Evolutionary conservation across 2,888 invertebrate species (phyloP), one percentile per base, ranked within the genome.

Genomic region (Prenolepis imparis): DNA sequence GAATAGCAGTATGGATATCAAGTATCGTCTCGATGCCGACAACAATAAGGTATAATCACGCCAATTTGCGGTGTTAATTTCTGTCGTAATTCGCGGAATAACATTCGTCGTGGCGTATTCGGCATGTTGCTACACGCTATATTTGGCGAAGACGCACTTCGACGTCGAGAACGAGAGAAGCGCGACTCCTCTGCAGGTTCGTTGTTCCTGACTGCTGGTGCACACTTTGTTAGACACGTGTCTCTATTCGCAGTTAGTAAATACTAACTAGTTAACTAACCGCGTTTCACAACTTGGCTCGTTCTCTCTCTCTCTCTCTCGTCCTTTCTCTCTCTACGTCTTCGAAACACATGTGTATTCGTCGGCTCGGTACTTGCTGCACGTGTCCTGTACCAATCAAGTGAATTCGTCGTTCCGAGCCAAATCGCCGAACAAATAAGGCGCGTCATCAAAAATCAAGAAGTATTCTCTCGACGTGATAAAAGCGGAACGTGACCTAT

Each of bases 191-290:
- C 52, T n/a, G 59, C 44, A 52, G 63, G 63, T 75, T 66, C 61
- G 64, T 84, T 80, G 86, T 84, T 72, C 24, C 52, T 66, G 36
- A 75, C 48, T 52, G 18, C 36, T 66, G 52, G 52, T 24, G 75
- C 66, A 66, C 52, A 64, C 75, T 75, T 75, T 75, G 64, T 75
- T 75, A 64, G 52, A 24, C 73, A 80, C 84, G 85, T 89, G 85
- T 89, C 87, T 88, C 86, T 82, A 85, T 89, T 82, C 83, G 68
- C 66, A 84, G 77, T 77, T 78, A 86, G 88, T 90, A 89, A 89
- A 90, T 91, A 91, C 88, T 82, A 86, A 88, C 90, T 89, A 90
- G 75, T 87, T 81, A 90, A 86, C 84, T 84, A 83, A 91, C 85
- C 83, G 66, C 55, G 78, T 41, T 48, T 63, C 52, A 24, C 24